Conservation (phyloP, 2,113 vertebrate species). For the Clarias magur region DNA sequence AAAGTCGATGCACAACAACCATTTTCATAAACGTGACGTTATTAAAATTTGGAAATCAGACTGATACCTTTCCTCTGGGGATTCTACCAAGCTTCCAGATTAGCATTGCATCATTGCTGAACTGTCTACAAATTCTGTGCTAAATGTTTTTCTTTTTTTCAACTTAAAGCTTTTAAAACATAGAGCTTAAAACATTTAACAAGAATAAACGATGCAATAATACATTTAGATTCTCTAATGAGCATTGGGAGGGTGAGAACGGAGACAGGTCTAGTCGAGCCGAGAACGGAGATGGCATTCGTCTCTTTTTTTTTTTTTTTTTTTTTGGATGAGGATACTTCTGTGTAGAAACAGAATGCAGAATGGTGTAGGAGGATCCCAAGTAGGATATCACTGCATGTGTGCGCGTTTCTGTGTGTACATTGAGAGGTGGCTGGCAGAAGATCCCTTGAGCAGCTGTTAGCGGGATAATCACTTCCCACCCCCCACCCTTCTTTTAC, state of each 20-base stretch:
- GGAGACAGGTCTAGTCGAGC: neutral
- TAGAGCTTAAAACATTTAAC: neutral
- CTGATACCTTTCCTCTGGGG: neutral
- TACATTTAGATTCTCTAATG: neutral
- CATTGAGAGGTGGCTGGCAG: constrained; percentile 60
- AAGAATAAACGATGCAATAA: neutral
- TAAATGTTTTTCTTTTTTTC: neutral
- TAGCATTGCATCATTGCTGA: neutral
- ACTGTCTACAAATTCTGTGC: neutral
- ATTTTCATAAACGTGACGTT: neutral
- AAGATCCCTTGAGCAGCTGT: constrained; percentile 69
- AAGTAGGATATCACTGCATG: neutral
- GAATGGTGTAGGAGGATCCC: neutral
- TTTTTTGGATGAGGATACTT: neutral
- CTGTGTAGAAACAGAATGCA: neutral
- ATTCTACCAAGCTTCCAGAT: neutral
- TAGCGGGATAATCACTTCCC: constrained; percentile 61
- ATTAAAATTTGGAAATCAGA: neutral
- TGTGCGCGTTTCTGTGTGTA: constrained; percentile 25
- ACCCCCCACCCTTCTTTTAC: constrained; percentile 53
- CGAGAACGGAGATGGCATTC: neutral
- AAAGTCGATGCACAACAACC: neutral
- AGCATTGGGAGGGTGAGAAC: neutral
- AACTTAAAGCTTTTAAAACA: neutral
- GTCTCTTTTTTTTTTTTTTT: neutral